A percentile compares a stretch with the other conserved stretches of the same genome.
Conservation (phyloP, 2,113 vertebrate species). For the Coregonus clupeaformis region DNA sequence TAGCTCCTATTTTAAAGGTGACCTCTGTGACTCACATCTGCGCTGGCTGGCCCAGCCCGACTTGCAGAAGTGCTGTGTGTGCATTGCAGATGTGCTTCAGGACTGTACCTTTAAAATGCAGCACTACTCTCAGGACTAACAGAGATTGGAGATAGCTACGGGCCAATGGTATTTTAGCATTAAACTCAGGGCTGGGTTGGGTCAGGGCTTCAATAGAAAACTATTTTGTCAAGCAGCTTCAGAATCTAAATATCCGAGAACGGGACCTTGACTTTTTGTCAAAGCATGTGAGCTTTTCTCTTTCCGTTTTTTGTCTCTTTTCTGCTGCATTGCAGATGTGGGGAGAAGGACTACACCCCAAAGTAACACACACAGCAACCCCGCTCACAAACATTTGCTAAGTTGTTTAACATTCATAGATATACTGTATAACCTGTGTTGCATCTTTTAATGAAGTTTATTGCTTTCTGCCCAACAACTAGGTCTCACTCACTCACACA, state of each 20-base stretch:
- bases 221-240: not conserved
- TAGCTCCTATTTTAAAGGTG: constrained; percentile 57
- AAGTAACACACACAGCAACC: constrained; percentile 54
- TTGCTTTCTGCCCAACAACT: constrained; percentile 61
- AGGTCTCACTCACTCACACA: constrained; percentile 11
- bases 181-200: constrained; percentile 8
- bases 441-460: constrained; percentile 65
- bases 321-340: constrained; percentile 82
- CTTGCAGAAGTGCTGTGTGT: constrained; percentile 37
- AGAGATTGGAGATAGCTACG: constrained; percentile 5
- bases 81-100: constrained; percentile 58
- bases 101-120: constrained; percentile 8
- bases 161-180: constrained; percentile 10
- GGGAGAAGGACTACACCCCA: constrained; percentile 71
- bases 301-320: constrained; percentile 47
- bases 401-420: constrained; percentile 25
- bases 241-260: constrained; percentile 28
- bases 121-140: not conserved
- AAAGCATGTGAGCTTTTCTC: constrained; percentile 46
- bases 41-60: constrained; percentile 11
- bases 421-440: constrained; percentile 47
- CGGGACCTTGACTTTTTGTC: constrained; percentile 51
- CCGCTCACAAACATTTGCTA: constrained; percentile 39
- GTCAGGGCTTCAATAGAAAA: constrained; percentile 20
- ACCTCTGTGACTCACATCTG: constrained; percentile 55